A percentile compares a stretch with the other conserved stretches of the same genome.
These are phyloP conservation scores for Carposina sasakii DNA, from an alignment of 1,140 invertebrate species.

Conservation along the genomic window DNA sequence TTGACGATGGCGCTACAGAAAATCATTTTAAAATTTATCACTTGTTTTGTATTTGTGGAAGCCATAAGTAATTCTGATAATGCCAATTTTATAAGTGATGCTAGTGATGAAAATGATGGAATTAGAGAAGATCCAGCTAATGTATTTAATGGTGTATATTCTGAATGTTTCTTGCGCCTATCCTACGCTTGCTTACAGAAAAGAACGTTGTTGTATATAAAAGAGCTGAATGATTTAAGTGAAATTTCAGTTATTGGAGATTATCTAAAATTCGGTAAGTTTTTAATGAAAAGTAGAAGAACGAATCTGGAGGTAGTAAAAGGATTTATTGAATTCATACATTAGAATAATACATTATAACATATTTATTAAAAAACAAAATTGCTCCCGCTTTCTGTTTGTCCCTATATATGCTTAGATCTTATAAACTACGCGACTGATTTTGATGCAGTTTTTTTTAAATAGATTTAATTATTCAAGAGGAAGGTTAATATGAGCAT, in stretches of 20 bases:
- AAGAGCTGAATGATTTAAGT: slow-evolving; percentile 61
- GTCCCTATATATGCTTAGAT: no score
- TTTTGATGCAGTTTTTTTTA: no score
- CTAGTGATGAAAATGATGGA: slow-evolving; percentile 13
- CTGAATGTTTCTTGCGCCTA: slow-evolving; percentile 62
- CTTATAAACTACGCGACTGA: no score
- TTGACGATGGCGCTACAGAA: slow-evolving; percentile 31
- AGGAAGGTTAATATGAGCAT: no score
- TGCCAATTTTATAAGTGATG: slow-evolving; percentile 3
- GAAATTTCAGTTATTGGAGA: slow-evolving; percentile 71
- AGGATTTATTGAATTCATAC: no score
- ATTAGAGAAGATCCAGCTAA: slow-evolving; percentile 18
- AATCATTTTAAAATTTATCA: slow-evolving; percentile 24
- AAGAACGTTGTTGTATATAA: slow-evolving; percentile 68
- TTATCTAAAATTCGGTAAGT: slow-evolving; percentile 71
- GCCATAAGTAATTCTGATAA: slow-evolving; percentile 21
- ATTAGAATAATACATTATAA: no score
- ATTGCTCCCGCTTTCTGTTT: no score
- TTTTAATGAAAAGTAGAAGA: no score
- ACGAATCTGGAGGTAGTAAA: no score
- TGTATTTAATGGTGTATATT: slow-evolving; percentile 64
- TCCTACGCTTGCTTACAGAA: slow-evolving; percentile 71
- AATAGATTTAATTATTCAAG: no score
- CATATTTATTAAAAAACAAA: no score
- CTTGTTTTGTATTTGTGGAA: slow-evolving; percentile 25